Conservation (phyloP, 2,888 invertebrate genomes). For the Epirrita christyi region DNA sequence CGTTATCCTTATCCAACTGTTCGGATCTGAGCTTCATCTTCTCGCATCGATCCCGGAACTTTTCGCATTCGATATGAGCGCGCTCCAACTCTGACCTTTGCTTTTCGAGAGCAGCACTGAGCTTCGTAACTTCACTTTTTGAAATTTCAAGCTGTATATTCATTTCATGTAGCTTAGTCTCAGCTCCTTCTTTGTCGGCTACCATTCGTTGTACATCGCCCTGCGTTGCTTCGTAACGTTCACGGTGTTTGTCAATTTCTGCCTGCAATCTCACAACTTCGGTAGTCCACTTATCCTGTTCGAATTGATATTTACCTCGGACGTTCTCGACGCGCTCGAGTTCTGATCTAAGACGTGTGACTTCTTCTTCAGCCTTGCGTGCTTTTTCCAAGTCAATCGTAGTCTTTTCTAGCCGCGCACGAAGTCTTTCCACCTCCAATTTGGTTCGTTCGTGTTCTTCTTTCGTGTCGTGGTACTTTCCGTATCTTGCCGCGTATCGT, state of each 20-base stretch:
- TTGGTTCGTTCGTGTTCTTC: constrained; percentile 92
- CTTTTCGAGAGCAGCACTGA: constrained; percentile 90
- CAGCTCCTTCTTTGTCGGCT: constrained; percentile 87
- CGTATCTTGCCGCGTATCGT: constrained; percentile 88
- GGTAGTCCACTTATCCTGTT: constrained; percentile 81
- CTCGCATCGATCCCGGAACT: constrained; percentile 93
- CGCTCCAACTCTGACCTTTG: constrained; percentile 92
- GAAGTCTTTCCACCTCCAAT: constrained; percentile 91
- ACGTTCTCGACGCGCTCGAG: constrained; percentile 90
- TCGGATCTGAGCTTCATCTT: constrained; percentile 90
- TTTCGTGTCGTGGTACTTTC: constrained; percentile 90
- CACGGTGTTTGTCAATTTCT: constrained; percentile 90
- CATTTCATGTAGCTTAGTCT: constrained; percentile 89
- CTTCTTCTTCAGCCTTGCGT: constrained; percentile 88
- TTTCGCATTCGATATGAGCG: constrained; percentile 95
- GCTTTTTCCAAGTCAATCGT: constrained; percentile 91
- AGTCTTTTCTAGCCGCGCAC: constrained; percentile 92
- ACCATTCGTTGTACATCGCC: constrained; percentile 89
- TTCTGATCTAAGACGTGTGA: constrained; percentile 87
- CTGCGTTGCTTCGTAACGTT: constrained; percentile 90
- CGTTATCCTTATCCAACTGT: constrained; percentile 87
- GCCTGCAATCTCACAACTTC: constrained; percentile 91
- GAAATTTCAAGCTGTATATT: constrained; percentile 92
- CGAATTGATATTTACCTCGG: constrained; percentile 85
- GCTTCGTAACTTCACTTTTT: constrained; percentile 91